Conservation (phyloP, 2,888 invertebrate species). For the Xanthostigma xanthostigma region DNA sequence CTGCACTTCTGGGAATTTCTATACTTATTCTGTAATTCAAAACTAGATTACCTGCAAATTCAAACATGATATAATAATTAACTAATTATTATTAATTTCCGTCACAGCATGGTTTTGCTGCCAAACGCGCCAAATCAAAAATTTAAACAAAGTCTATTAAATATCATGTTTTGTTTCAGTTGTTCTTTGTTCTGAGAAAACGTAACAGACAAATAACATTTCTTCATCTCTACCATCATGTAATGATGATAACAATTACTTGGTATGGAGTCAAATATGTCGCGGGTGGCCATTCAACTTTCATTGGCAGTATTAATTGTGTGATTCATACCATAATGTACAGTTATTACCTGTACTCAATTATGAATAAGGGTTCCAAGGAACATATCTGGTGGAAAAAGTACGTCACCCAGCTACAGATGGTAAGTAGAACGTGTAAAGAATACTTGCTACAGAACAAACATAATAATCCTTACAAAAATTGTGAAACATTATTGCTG, state of each 20-base stretch:
- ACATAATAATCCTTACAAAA: too few species aligned
- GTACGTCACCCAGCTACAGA: constrained; percentile 72
- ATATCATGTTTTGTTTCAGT: too few species aligned
- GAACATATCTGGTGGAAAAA: constrained; percentile 80
- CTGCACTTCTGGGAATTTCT: too few species aligned
- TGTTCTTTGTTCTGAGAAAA: constrained; percentile 78
- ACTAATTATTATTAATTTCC: too few species aligned
- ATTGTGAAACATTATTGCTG: too few species aligned
- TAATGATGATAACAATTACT: constrained; percentile 79
- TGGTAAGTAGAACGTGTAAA: constrained; percentile 35
- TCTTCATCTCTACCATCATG: constrained; percentile 79
- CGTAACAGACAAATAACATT: constrained; percentile 73
- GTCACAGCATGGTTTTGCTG: too few species aligned
- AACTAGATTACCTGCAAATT: too few species aligned
- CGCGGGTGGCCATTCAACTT: constrained; percentile 73
- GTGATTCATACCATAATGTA: constrained; percentile 91
- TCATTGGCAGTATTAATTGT: constrained; percentile 69
- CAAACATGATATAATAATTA: too few species aligned
- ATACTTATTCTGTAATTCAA: too few species aligned
- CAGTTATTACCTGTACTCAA: constrained; percentile 69
- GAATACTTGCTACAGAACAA: too few species aligned
- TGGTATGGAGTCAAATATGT: constrained; percentile 82
- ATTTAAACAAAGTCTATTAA: too few species aligned
- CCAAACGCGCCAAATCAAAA: too few species aligned
- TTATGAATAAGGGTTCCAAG: constrained; percentile 64